Conservation (phyloP, 2,113 vertebrate species). For the Excalfactoria chinensis region DNA sequence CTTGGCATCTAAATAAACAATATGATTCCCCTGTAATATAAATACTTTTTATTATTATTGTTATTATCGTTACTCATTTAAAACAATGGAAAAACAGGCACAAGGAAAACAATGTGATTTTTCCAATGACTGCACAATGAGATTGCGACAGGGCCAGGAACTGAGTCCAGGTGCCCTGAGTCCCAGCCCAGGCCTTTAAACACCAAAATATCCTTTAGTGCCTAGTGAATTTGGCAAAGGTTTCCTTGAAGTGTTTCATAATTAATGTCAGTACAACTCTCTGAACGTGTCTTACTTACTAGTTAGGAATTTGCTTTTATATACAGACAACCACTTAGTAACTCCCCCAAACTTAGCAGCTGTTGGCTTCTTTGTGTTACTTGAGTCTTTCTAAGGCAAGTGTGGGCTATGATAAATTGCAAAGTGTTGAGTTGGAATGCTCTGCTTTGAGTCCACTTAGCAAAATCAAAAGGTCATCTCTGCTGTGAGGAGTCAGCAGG, state of each 20-base stretch:
- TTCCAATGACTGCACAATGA: background rate
- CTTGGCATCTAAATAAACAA: constrained; percentile 31
- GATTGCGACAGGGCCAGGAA: constrained; percentile 28
- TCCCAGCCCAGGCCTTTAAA: constrained; percentile 49
- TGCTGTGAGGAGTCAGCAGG: constrained; percentile 20
- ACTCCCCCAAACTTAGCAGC: constrained; percentile 30
- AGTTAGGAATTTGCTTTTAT: constrained; percentile 66
- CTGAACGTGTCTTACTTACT: constrained; percentile 21
- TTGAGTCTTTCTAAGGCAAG: constrained; percentile 13
- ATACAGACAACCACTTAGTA: constrained; percentile 7
- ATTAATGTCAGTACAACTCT: constrained; percentile 41
- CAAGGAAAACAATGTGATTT: constrained; percentile 31
- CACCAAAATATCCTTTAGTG: constrained; percentile 14
- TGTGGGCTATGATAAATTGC: constrained; percentile 18
- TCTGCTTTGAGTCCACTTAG: constrained; percentile 23
- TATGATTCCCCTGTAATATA: background rate
- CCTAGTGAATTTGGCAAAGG: constrained; percentile 24
- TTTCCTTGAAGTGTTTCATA: constrained; percentile 26
- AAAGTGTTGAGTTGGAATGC: background rate
- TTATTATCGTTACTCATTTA: background rate
- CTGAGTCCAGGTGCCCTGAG: constrained; percentile 53
- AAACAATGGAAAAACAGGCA: constrained; percentile 36
- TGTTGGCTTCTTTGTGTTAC: background rate
- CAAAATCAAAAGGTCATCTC: constrained; percentile 47
- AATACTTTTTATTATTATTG: background rate